Evolutionary conservation across 2,888 invertebrate genomes (phyloP).

Genomic region (Drosophila kuntzei): DNA sequence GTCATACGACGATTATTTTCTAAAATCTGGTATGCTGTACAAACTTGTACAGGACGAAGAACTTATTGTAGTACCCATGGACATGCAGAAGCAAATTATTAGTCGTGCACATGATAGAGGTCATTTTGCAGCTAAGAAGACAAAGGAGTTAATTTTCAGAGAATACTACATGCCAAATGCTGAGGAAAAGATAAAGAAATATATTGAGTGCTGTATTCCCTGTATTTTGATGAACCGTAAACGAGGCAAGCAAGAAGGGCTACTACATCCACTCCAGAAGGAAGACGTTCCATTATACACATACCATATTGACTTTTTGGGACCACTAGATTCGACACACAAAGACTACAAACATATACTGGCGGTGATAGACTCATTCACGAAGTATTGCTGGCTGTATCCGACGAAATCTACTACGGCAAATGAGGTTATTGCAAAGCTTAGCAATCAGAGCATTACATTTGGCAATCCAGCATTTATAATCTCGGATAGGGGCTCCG

Average conservation of each 20-base stretch:
- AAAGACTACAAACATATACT: constrained; percentile 69
- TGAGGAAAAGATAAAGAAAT: constrained; percentile 39
- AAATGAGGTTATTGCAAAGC: constrained; percentile 73
- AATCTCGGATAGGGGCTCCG: constrained; percentile 79
- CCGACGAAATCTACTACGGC: constrained; percentile 72
- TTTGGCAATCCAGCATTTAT: constrained; percentile 82
- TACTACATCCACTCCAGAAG: constrained; percentile 68
- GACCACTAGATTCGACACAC: constrained; percentile 73
- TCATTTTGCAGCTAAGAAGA: constrained; percentile 49
- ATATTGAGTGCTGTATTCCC: constrained; percentile 42
- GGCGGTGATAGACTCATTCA: constrained; percentile 79
- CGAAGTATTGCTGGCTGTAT: constrained; percentile 82
- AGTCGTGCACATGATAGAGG: constrained; percentile 48
- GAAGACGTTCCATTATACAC: constrained; percentile 50
- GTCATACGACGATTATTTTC: constrained; percentile 37
- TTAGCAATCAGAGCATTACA: constrained; percentile 65
- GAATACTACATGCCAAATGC: constrained; percentile 45
- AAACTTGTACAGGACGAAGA: constrained; percentile 37
- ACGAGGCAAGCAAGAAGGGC: constrained; percentile 40
- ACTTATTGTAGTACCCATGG: constrained; percentile 40
- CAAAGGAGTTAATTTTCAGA: constrained; percentile 39
- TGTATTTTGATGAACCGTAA: constrained; percentile 45
- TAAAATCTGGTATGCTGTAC: constrained; percentile 37
- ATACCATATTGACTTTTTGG: constrained; percentile 78
- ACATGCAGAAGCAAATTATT: constrained; percentile 43